These are phyloP conservation scores for Phyllotis vaccarum DNA, from an alignment of 2,797 vertebrate genomes.

Conservation along the genomic window DNA sequence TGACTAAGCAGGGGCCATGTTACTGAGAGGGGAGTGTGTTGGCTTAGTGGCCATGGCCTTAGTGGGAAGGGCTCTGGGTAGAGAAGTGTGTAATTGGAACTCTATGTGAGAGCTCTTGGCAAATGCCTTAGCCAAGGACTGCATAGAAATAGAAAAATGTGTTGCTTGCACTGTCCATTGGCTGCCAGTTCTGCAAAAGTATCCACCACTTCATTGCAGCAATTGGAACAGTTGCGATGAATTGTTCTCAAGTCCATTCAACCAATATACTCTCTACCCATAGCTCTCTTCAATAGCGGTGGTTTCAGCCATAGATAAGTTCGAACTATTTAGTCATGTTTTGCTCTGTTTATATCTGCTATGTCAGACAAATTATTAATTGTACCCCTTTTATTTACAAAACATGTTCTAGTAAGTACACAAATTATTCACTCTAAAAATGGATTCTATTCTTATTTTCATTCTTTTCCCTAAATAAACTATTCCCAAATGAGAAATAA, in stretches of 20 bases:
- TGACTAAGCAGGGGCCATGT: not conserved
- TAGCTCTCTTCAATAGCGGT: not conserved
- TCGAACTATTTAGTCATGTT: not conserved
- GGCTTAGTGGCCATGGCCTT: not conserved
- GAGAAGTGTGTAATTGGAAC: not conserved
- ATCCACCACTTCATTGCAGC: not conserved
- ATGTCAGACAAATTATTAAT: slow-evolving; percentile 28
- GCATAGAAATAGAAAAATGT: not conserved
- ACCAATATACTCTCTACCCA: not conserved
- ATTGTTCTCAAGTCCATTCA: not conserved
- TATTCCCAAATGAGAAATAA: not conserved
- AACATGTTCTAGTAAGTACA: not conserved
- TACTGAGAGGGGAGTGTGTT: not conserved
- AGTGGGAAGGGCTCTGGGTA: not conserved
- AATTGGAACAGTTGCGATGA: not conserved
- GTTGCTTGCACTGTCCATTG: not conserved
- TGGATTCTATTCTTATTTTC: not conserved
- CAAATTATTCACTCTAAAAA: not conserved
- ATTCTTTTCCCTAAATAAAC: not conserved
- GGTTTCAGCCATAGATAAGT: not conserved
- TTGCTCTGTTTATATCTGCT: not conserved
- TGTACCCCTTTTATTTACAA: not conserved
- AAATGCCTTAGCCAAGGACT: not conserved
- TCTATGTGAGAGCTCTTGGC: not conserved
- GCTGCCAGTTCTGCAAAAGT: slow-evolving; percentile 13